phyloP scores from a whole-genome alignment of 2,797 vertebrate genomes.

The Dromococcyx pavoninus region DNA sequence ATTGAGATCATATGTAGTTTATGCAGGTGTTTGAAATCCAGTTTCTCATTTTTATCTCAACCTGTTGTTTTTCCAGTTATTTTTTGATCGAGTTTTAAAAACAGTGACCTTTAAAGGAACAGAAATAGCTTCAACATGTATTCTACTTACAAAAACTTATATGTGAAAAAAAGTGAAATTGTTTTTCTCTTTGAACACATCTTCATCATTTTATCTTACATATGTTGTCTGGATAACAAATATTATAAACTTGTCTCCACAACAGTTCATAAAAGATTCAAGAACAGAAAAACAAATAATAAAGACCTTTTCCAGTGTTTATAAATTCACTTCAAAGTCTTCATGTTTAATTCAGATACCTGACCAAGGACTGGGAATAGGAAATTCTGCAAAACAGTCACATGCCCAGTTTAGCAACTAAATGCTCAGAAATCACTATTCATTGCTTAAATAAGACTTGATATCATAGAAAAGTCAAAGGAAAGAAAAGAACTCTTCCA shows the following conservation, averaged over 20 bases:
- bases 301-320: not conserved
- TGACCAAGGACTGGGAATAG: not conserved
- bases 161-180: not conserved
- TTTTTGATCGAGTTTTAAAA: not conserved
- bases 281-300: slow-evolving; percentile 36
- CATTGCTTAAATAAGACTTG: not conserved
- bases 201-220: slow-evolving; percentile 7
- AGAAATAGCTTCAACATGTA: not conserved
- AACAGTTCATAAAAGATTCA: slow-evolving; percentile 56
- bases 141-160: not conserved
- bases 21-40: not conserved
- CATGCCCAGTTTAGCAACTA: not conserved
- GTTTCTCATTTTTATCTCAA: not conserved
- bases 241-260: slow-evolving; percentile 25
- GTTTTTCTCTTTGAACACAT: not conserved
- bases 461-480: not conserved
- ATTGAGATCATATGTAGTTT: not conserved
- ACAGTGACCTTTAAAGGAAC: not conserved
- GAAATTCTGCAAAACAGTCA: not conserved
- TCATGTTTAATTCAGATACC: slow-evolving; percentile 46
- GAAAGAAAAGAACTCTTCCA: not conserved
- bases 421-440: not conserved
- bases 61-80: not conserved
- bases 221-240: not conserved
- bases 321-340: slow-evolving; percentile 22